Percentiles rank a stretch among this genome's conserved stretches.
phyloP scores from a whole-genome alignment of 2,797 vertebrate genomes.

The Diplodus sargus region DNA sequence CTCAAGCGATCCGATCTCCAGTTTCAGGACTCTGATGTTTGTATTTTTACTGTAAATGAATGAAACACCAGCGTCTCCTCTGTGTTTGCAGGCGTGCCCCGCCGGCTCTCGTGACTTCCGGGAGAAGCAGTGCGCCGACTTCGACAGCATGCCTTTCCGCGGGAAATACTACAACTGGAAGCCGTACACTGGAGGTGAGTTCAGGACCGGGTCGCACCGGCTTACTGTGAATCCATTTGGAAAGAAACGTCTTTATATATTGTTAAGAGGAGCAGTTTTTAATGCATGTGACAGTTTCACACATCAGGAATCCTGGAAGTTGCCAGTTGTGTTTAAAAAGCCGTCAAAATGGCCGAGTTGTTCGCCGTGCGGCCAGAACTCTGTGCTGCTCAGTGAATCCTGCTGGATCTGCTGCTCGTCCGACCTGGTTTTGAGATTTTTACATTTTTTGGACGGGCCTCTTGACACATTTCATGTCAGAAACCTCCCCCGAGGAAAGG shows the following conservation, averaged over 20 bases:
- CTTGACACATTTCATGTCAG: constrained; percentile 28
- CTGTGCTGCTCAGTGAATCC: constrained; percentile 29
- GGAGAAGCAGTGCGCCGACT: constrained; percentile 98
- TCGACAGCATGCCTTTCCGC: constrained; percentile 97
- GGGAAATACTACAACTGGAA: constrained; percentile 99
- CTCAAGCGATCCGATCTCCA: not conserved
- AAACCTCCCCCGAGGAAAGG: constrained; percentile 15
- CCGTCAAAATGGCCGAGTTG: no score
- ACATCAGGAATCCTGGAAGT: no score
- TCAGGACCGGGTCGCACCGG: constrained; percentile 2
- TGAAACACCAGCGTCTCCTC: not conserved
- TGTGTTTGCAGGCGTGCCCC: constrained; percentile 87
- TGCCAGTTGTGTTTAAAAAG: no score
- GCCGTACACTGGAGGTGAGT: constrained; percentile 97
- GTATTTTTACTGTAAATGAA: not conserved
- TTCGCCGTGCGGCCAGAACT: constrained; percentile 58
- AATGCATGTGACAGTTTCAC: no score
- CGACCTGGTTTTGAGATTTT: constrained; percentile 27
- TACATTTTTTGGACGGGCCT: constrained; percentile 21
- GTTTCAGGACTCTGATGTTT: not conserved
- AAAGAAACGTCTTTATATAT: no score
- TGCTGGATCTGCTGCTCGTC: constrained; percentile 29
- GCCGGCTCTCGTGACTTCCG: constrained; percentile 94
- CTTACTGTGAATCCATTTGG: not conserved
- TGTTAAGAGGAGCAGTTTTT: no score